A percentile compares a stretch with the other conserved stretches of the same genome.
These are phyloP conservation scores for Remorina albescens DNA, from an alignment of 2,797 vertebrate genomes.

Conservation along the genomic window DNA sequence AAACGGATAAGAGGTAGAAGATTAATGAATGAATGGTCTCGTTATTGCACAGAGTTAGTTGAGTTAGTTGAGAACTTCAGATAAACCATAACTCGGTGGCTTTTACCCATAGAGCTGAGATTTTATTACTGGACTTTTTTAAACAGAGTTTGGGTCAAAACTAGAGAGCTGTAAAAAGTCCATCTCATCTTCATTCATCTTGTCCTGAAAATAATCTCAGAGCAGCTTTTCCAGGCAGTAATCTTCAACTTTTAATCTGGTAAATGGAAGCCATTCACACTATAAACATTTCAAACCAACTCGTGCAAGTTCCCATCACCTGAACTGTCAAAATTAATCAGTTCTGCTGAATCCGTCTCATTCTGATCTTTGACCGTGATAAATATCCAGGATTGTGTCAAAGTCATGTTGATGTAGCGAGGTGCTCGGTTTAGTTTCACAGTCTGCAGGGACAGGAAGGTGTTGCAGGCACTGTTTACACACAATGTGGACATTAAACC, in stretches of 20 bases:
- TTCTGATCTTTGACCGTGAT: constrained; percentile 9
- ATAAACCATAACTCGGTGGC: neutral
- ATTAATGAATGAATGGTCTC: too few species aligned
- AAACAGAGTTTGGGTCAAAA: neutral
- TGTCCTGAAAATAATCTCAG: too few species aligned
- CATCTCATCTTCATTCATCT: neutral
- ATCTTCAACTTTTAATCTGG: neutral
- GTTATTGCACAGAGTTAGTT: too few species aligned
- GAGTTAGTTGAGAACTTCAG: too few species aligned
- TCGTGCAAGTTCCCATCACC: neutral
- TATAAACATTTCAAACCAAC: neutral
- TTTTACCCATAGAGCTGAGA: neutral
- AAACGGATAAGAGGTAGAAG: too few species aligned
- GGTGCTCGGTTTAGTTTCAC: neutral
- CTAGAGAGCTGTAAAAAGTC: neutral
- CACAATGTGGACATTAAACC: neutral
- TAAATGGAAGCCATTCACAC: neutral
- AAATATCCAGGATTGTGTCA: constrained; percentile 24
- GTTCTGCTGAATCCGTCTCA: neutral
- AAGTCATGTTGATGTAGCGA: neutral
- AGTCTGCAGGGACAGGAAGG: neutral
- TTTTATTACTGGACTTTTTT: neutral
- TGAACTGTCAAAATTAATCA: neutral
- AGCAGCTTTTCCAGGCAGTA: neutral
- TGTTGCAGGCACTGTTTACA: neutral